phyloP scores from a whole-genome alignment of 35 echinoderm and acorn worm genomes.

The Heliocidaris erythrogramma region DNA sequence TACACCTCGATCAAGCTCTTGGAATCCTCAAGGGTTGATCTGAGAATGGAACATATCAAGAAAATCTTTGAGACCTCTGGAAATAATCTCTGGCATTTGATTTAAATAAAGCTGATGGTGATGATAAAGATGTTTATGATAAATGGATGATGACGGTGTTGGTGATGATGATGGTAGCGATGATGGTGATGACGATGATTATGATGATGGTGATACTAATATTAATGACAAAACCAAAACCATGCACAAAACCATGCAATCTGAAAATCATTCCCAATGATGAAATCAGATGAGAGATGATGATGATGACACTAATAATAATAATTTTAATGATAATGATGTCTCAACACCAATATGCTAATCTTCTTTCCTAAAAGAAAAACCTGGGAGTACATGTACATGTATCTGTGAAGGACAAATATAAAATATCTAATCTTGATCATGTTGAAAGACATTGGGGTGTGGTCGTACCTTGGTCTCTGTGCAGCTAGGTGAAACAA shows the following conservation, averaged over 20 bases:
- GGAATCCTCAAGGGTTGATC: background rate
- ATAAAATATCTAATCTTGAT: background rate
- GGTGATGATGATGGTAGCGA: background rate
- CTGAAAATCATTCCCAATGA: no score
- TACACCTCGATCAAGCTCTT: slow-evolving; percentile 61
- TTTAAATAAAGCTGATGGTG: background rate
- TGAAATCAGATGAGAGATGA: background rate
- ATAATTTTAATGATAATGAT: background rate
- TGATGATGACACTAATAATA: background rate
- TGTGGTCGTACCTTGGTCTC: slow-evolving; percentile 46
- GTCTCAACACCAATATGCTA: background rate
- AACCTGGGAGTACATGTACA: background rate
- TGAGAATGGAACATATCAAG: background rate
- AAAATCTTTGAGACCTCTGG: background rate
- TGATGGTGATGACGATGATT: background rate
- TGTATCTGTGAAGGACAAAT: background rate
- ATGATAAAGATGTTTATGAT: background rate
- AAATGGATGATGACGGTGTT: background rate
- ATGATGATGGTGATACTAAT: background rate
- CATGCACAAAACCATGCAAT: no score
- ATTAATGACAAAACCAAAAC: no score
- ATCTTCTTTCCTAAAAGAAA: background rate
- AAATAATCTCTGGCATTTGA: background rate
- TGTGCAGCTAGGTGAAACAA: slow-evolving; percentile 51
- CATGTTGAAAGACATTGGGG: background rate